These are phyloP conservation scores for Emmelina monodactyla DNA, from an alignment of 2,888 invertebrate species.

Conservation along the genomic window DNA sequence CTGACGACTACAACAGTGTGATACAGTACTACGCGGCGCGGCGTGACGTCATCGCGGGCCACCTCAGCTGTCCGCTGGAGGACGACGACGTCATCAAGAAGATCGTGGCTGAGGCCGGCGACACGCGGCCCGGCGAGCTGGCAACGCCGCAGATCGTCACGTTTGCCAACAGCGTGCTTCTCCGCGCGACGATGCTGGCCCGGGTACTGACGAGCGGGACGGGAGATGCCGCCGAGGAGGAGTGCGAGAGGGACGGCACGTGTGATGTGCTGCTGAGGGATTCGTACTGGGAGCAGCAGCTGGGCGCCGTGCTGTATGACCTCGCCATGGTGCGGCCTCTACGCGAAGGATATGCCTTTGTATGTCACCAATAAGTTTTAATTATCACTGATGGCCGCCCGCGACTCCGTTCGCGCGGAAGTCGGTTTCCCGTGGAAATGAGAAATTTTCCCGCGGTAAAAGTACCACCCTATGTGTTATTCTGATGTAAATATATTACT, in stretches of 20 bases:
- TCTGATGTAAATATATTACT: too few species aligned
- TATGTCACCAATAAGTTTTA: too few species aligned
- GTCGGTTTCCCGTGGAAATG: too few species aligned
- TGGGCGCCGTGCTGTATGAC: slow-evolving; percentile 24
- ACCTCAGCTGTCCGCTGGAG: slow-evolving; percentile 30
- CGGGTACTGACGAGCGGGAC: background rate
- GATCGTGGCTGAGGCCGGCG: slow-evolving; percentile 17
- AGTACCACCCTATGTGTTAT: too few species aligned
- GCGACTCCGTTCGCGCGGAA: too few species aligned
- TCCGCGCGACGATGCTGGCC: background rate
- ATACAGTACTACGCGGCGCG: slow-evolving; percentile 23
- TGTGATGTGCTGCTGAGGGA: slow-evolving; percentile 18
- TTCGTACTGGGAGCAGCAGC: slow-evolving; percentile 18
- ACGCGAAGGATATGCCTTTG: slow-evolving; percentile 34
- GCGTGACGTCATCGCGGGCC: slow-evolving; percentile 23
- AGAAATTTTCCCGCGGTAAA: too few species aligned
- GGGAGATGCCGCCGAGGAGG: background rate
- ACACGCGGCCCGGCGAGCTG: slow-evolving; percentile 16
- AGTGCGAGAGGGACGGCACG: slow-evolving; percentile 6
- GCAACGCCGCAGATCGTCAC: slow-evolving; percentile 19
- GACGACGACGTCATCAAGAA: slow-evolving; percentile 21
- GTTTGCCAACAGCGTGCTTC: slow-evolving; percentile 15
- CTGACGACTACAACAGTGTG: slow-evolving; percentile 11
- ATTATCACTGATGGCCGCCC: too few species aligned
- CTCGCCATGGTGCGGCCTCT: slow-evolving; percentile 26